These are phyloP conservation scores for Prunella strophiata DNA, from an alignment of 2,797 vertebrate genomes.

Conservation along the genomic window DNA sequence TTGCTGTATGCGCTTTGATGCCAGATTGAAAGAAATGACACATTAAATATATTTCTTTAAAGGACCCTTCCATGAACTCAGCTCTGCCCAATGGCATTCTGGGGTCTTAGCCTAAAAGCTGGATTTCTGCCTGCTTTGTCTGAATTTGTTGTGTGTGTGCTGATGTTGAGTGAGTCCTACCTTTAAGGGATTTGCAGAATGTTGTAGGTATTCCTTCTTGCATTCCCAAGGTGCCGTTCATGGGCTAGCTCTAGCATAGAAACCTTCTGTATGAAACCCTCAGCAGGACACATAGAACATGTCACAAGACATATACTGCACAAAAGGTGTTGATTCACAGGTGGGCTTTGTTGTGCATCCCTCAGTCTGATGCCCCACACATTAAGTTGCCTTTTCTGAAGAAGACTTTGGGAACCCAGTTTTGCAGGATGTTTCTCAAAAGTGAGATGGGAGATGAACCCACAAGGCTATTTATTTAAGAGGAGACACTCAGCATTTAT, in stretches of 20 bases:
- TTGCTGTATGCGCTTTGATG: background rate
- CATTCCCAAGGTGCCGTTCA: background rate
- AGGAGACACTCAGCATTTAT: background rate
- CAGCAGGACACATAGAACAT: fast-evolving
- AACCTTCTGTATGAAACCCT: background rate
- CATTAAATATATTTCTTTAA: background rate
- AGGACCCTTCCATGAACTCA: background rate
- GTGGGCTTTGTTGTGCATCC: background rate
- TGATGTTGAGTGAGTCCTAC: background rate
- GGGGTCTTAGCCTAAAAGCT: background rate
- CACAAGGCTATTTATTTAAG: background rate
- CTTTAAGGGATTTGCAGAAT: background rate
- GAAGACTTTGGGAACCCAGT: background rate
- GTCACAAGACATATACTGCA: background rate
- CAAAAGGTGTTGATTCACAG: background rate
- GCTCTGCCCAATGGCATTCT: background rate
- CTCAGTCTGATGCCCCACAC: background rate
- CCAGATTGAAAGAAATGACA: background rate
- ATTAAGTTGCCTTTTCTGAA: background rate
- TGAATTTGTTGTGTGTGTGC: background rate
- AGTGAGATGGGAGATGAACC: background rate
- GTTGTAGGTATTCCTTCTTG: background rate
- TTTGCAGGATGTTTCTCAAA: background rate
- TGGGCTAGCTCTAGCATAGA: background rate
- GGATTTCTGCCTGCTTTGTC: background rate